Percentiles rank a stretch among this genome's conserved stretches.
These are phyloP conservation scores for Isoperla grammatica DNA, from an alignment of 2,888 invertebrate genomes.

Conservation along the genomic window DNA sequence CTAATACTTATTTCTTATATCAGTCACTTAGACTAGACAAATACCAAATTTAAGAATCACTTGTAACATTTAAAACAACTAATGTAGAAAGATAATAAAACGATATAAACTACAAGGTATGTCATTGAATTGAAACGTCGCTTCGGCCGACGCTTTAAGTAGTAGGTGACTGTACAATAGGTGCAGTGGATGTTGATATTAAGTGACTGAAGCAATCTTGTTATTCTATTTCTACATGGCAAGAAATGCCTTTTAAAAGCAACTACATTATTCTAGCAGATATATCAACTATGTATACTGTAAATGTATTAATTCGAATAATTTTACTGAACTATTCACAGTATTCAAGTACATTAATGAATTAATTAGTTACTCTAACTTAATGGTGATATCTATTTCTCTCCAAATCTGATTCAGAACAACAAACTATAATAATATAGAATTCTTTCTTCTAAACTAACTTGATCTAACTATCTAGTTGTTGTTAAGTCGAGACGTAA, in stretches of 20 bases:
- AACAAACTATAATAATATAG: background rate
- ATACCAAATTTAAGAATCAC: background rate
- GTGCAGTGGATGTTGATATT: too few species aligned
- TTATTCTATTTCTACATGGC: background rate
- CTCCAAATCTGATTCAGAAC: constrained; percentile 12
- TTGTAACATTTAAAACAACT: background rate
- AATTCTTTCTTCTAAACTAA: background rate
- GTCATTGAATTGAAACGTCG: too few species aligned
- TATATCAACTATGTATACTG: background rate
- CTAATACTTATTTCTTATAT: background rate
- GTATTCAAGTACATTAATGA: background rate
- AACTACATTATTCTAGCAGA: constrained; percentile 22
- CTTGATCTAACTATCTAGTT: constrained; percentile 3
- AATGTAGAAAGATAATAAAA: too few species aligned
- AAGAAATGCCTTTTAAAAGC: constrained; percentile 12
- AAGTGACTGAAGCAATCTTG: constrained; percentile 1
- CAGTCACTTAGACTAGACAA: background rate
- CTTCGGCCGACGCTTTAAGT: too few species aligned
- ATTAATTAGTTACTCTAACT: background rate
- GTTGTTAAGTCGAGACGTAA: background rate
- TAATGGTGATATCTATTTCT: background rate
- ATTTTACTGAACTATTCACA: background rate
- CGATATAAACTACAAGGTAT: too few species aligned
- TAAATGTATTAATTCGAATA: background rate
- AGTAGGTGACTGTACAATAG: too few species aligned